Percentiles rank a stretch among this genome's conserved stretches.
Evolutionary conservation across 1,140 invertebrate species (phyloP).

Genomic region (Drosophila ercepeae): DNA sequence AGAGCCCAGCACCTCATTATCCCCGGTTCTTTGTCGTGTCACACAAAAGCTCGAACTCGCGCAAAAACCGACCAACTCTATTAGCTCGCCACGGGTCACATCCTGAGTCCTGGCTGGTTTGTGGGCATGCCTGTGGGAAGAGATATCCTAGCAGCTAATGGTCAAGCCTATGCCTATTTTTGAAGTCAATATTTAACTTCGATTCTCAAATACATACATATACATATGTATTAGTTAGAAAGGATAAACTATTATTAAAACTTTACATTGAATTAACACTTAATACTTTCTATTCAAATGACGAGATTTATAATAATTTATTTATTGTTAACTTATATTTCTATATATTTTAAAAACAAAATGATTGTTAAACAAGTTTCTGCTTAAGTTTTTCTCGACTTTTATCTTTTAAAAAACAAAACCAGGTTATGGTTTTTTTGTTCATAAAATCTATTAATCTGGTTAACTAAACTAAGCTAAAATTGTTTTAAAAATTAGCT

Average conservation of each 20-base stretch:
- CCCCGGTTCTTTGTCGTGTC: constrained; percentile 59
- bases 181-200: not conserved
- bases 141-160: not conserved
- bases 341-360: too few relatives aligned
- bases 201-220: not conserved
- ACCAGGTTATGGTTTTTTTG: too few relatives aligned
- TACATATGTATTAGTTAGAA: not conserved
- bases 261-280: not conserved
- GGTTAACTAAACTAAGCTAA: too few relatives aligned
- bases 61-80: constrained; percentile 33
- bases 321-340: too few relatives aligned
- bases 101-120: not conserved
- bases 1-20: constrained; percentile 6
- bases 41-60: constrained; percentile 72
- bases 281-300: too few relatives aligned
- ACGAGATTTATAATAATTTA: too few relatives aligned
- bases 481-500: not conserved
- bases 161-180: not conserved
- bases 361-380: too few relatives aligned
- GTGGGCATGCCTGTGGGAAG: not conserved
- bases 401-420: too few relatives aligned
- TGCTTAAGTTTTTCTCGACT: too few relatives aligned
- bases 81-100: constrained; percentile 12
- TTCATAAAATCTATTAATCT: too few relatives aligned
- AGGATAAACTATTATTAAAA: too few relatives aligned